phyloP scores from a whole-genome alignment of 2,113 vertebrate genomes.

The Brachypteracias leptosomus region DNA sequence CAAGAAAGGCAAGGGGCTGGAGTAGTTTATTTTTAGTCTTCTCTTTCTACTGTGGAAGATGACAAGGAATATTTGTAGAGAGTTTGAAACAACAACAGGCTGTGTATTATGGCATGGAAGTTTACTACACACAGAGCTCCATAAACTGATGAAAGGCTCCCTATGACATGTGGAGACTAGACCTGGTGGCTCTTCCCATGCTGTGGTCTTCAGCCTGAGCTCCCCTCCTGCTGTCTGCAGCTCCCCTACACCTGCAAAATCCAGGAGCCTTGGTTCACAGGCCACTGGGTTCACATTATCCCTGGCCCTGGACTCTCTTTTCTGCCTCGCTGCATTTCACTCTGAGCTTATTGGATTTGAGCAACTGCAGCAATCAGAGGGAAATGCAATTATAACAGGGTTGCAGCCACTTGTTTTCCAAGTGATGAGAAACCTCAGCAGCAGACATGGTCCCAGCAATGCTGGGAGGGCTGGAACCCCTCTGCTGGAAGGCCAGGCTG shows the following conservation, averaged over 20 bases:
- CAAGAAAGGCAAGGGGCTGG: background rate
- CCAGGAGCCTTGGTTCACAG: background rate
- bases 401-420: background rate
- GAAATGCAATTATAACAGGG: constrained; percentile 18
- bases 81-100: background rate
- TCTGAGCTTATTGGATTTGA: constrained; percentile 44
- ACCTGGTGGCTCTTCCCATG: background rate
- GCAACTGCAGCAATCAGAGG: constrained; percentile 45
- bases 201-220: background rate
- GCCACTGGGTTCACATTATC: background rate
- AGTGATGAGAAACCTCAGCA: background rate
- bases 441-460: background rate
- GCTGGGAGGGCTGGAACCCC: background rate
- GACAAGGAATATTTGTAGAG: background rate
- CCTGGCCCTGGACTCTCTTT: constrained; percentile 33
- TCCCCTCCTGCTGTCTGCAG: background rate
- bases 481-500: background rate
- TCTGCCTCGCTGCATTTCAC: constrained; percentile 1
- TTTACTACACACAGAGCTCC: background rate
- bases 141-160: background rate
- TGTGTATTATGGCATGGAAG: background rate
- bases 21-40: background rate
- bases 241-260: background rate
- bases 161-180: background rate
- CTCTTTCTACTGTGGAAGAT: background rate